Percentiles rank a stretch among this genome's conserved stretches.
phyloP scores from a whole-genome alignment of 2,113 vertebrate species.

The Apteryx owenii region DNA sequence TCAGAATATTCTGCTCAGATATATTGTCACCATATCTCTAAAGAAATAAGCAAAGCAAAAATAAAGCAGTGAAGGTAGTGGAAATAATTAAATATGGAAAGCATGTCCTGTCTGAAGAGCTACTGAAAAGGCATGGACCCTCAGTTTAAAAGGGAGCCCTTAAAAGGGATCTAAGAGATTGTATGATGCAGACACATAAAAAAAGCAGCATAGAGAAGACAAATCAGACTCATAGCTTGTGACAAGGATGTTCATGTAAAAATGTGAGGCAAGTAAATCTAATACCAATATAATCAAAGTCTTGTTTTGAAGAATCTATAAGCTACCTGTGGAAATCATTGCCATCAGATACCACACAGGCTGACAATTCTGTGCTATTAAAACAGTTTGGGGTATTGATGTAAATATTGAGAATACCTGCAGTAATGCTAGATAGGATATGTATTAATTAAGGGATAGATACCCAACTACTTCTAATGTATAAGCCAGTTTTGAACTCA shows the following conservation, averaged over 20 bases:
- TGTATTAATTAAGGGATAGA: neutral
- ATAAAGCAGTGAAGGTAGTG: neutral
- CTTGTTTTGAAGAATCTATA: neutral
- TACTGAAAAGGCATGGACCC: neutral
- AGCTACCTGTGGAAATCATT: neutral
- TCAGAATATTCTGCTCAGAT: neutral
- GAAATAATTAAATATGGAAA: neutral
- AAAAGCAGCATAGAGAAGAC: neutral
- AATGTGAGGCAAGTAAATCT: neutral
- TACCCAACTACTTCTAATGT: neutral
- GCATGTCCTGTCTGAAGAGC: neutral
- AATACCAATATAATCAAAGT: neutral
- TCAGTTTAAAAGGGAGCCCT: neutral
- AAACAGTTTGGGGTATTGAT: neutral
- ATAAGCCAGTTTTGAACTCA: neutral
- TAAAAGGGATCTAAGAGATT: neutral
- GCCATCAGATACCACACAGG: neutral
- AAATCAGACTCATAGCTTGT: accelerated
- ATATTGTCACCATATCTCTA: neutral
- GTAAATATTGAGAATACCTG: neutral
- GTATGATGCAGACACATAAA: neutral
- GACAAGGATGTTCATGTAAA: neutral
- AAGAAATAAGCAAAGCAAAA: neutral
- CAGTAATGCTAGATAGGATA: neutral
- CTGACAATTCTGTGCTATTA: neutral